These are phyloP conservation scores for Prionace glauca DNA, from an alignment of 2,797 vertebrate genomes.

Conservation along the genomic window DNA sequence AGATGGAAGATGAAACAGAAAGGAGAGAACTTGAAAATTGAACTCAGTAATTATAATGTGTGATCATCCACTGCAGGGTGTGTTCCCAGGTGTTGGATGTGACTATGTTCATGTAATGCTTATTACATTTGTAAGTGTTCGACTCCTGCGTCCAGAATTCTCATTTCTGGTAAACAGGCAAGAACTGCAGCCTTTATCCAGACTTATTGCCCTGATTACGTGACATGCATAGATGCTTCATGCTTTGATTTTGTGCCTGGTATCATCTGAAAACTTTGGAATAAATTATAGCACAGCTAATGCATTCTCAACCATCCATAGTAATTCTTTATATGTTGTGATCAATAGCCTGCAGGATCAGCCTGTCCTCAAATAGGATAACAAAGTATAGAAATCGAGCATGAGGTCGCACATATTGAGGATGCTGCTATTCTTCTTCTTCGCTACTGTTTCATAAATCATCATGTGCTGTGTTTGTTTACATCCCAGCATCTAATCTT, in stretches of 20 bases:
- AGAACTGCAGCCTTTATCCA: not conserved
- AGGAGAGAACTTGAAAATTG: not conserved
- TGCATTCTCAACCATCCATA: not conserved
- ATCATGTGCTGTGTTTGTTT: not conserved
- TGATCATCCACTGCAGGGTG: not conserved
- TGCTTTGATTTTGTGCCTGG: not conserved
- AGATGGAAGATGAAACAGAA: not conserved
- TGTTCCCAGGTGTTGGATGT: not conserved
- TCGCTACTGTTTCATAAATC: not conserved
- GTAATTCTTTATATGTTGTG: not conserved
- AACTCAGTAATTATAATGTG: not conserved
- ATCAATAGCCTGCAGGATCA: not conserved
- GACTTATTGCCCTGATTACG: not conserved
- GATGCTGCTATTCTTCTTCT: not conserved
- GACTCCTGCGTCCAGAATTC: not conserved
- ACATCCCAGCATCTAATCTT: too few species aligned
- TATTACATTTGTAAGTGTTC: not conserved
- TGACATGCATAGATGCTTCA: not conserved
- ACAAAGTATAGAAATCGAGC: not conserved
- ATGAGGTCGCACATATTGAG: not conserved
- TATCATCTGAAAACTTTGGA: slow-evolving; percentile 1
- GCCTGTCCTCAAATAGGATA: too few species aligned
- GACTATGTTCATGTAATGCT: not conserved
- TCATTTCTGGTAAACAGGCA: not conserved
- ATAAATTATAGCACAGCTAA: not conserved